Percentiles rank a stretch among this genome's conserved stretches.
phyloP scores from a whole-genome alignment of 2,888 invertebrate genomes.

The Habrosyne pyritoides region DNA sequence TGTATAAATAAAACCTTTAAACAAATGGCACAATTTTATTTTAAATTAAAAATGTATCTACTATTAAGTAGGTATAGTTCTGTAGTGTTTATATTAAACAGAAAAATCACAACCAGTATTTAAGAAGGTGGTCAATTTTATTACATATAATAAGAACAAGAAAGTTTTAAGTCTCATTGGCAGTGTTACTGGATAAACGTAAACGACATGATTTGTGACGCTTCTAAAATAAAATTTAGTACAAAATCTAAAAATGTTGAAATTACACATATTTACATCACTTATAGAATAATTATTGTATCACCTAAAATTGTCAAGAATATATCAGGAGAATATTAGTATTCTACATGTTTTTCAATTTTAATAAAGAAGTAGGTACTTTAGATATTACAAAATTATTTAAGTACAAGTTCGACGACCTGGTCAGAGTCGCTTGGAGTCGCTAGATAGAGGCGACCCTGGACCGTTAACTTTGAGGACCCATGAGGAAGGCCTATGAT shows the following conservation, averaged over 20 bases:
- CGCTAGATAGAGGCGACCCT: no score
- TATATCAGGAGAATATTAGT: background rate
- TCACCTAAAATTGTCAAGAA: background rate
- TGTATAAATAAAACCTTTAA: conserved; percentile 36
- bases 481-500: no score
- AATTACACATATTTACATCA: conserved; percentile 42
- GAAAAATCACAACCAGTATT: conserved; percentile 74
- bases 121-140: conserved; percentile 48
- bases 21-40: conserved; percentile 77
- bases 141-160: conserved; percentile 19
- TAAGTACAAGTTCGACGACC: no score
- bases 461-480: no score
- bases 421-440: no score
- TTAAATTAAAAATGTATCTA: conserved; percentile 42
- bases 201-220: conserved; percentile 26
- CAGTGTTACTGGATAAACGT: conserved; percentile 42
- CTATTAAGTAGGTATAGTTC: conserved; percentile 48
- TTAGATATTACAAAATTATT: conserved; percentile 13
- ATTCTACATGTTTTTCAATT: background rate
- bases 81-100: conserved; percentile 31
- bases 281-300: conserved; percentile 12
- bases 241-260: conserved; percentile 54
- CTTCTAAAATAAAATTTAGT: conserved; percentile 47
- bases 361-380: background rate
- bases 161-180: conserved; percentile 35